A percentile compares a stretch with the other conserved stretches of the same genome.
Evolutionary conservation across 2,797 vertebrate genomes (phyloP).

Genomic region (Halcyon leucocephala): DNA sequence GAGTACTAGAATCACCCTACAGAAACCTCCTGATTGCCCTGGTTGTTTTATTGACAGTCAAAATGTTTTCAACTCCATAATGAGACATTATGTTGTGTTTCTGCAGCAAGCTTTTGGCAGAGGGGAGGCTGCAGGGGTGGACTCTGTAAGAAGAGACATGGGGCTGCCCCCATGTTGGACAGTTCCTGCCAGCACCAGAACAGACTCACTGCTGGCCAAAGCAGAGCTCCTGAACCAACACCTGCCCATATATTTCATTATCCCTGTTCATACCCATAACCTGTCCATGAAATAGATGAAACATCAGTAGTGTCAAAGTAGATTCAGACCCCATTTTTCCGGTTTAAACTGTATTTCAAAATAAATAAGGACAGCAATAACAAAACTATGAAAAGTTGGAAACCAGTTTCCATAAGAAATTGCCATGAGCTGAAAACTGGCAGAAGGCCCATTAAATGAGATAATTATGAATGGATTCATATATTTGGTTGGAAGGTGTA

Average conservation of each 20-base stretch:
- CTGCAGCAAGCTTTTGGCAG: not conserved
- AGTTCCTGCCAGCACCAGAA: not conserved
- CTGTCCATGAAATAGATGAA: not conserved
- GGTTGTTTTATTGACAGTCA: not conserved
- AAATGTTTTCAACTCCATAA: not conserved
- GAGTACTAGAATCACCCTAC: not conserved
- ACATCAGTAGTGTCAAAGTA: not conserved
- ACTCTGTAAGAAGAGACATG: not conserved
- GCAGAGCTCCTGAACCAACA: not conserved
- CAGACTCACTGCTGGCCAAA: not conserved
- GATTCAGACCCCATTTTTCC: not conserved
- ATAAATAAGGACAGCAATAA: not conserved
- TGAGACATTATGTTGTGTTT: not conserved
- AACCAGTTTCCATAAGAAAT: not conserved
- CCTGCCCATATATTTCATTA: not conserved
- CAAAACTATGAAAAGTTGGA: not conserved
- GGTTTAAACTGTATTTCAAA: not conserved
- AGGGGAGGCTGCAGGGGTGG: not conserved
- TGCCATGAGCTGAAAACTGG: not conserved
- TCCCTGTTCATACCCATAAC: not conserved
- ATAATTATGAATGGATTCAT: not conserved
- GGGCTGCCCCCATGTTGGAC: rapidly evolving
- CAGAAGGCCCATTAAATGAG: not conserved
- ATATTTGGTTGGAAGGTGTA: not conserved
- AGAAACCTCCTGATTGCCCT: not conserved